Conservation (phyloP, 2,113 vertebrate genomes). For the Muntiacus reevesi region DNA sequence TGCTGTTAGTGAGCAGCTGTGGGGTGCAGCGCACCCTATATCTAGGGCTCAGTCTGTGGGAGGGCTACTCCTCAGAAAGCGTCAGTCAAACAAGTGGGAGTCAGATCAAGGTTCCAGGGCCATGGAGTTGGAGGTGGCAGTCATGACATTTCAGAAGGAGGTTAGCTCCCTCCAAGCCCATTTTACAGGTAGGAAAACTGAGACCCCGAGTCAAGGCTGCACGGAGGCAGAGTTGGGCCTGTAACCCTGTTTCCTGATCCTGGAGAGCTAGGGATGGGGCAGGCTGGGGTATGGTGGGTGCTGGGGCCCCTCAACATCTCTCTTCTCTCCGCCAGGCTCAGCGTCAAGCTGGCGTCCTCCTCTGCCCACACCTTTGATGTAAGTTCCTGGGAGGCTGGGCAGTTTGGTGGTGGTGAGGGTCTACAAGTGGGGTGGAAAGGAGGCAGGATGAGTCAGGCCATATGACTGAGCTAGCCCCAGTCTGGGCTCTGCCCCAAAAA, state of each 20-base stretch:
- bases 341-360: background rate
- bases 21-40: background rate
- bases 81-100: background rate
- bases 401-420: background rate
- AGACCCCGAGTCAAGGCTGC: background rate
- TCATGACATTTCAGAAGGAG: background rate
- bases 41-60: background rate
- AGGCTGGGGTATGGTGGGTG: background rate
- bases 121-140: background rate
- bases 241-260: background rate
- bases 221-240: background rate
- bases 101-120: background rate
- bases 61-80: background rate
- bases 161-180: background rate
- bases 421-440: background rate
- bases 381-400: slow-evolving; percentile 63
- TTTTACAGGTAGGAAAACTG: background rate
- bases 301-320: background rate
- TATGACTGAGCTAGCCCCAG: background rate
- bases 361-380: background rate
- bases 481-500: background rate
- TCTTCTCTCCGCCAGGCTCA: slow-evolving; percentile 65
- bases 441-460: background rate
- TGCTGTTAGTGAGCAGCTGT: background rate
- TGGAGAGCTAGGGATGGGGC: background rate